A percentile compares a stretch with the other conserved stretches of the same genome.
Evolutionary conservation across 2,888 invertebrate genomes (phyloP).

Genomic region (Erebia ligea): DNA sequence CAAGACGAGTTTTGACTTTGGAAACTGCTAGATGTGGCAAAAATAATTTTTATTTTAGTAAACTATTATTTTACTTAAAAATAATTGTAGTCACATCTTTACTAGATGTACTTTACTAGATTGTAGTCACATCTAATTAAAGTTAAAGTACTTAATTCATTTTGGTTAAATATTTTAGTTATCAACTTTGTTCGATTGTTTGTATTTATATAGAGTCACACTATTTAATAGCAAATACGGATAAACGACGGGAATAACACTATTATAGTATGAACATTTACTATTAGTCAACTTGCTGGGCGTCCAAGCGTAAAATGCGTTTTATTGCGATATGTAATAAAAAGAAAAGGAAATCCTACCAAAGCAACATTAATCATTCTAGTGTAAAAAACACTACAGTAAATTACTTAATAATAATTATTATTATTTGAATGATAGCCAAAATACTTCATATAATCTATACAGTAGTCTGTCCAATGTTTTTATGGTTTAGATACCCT

Average conservation of each 20-base stretch:
- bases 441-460: too few relatives aligned
- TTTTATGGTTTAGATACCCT: too few relatives aligned
- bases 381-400: neutral
- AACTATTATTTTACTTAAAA: too few relatives aligned
- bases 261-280: neutral
- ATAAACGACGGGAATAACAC: neutral
- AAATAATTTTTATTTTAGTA: neutral
- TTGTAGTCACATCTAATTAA: too few relatives aligned
- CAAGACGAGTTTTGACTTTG: constrained; percentile 40
- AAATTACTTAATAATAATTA: neutral
- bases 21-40: constrained; percentile 32
- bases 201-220: too few relatives aligned
- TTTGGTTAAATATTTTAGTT: too few relatives aligned
- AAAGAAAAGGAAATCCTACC: neutral
- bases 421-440: neutral
- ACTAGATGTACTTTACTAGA: too few relatives aligned
- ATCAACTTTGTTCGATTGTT: too few relatives aligned
- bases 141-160: too few relatives aligned
- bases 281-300: constrained; percentile 1
- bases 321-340: neutral
- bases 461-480: too few relatives aligned
- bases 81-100: too few relatives aligned
- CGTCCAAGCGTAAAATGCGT: neutral
- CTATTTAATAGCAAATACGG: too few relatives aligned
- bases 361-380: neutral